Conservation (phyloP, 2,113 vertebrate species). For the Gobio gobio region DNA sequence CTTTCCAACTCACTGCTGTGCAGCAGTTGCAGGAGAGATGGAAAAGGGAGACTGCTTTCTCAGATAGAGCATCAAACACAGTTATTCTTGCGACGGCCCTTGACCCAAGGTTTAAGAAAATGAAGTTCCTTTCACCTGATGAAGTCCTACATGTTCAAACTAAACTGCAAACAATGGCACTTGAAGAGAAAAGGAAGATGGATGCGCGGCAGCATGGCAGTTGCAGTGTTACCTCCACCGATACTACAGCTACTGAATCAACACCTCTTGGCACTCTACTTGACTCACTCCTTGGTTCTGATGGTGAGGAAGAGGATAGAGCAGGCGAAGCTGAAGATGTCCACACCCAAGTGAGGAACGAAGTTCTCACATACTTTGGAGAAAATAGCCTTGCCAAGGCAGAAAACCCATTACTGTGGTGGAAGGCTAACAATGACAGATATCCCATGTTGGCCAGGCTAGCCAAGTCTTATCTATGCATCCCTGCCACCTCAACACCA, state of each 20-base stretch:
- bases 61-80: slow-evolving; percentile 20
- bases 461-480: slow-evolving; percentile 5
- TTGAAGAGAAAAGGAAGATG: slow-evolving; percentile 42
- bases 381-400: slow-evolving; percentile 23
- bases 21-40: slow-evolving; percentile 31
- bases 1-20: slow-evolving; percentile 31
- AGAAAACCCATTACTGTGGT: slow-evolving; percentile 46
- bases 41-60: slow-evolving; percentile 44
- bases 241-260: slow-evolving; percentile 44
- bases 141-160: slow-evolving; percentile 31
- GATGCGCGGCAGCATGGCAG: slow-evolving; percentile 36
- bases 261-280: slow-evolving; percentile 30
- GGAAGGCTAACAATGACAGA: slow-evolving; percentile 23
- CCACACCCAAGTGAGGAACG: slow-evolving; percentile 42
- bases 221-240: slow-evolving; percentile 36
- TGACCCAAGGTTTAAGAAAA: slow-evolving; percentile 52
- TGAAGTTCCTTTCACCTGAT: slow-evolving; percentile 45
- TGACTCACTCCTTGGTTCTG: slow-evolving; percentile 47
- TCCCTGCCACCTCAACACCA: neutral
- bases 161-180: slow-evolving; percentile 37
- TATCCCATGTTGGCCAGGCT: slow-evolving; percentile 52
- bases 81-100: slow-evolving; percentile 30
- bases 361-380: slow-evolving; percentile 41
- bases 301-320: slow-evolving; percentile 42
- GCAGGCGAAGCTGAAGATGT: slow-evolving; percentile 46